Conservation (phyloP, 2,797 vertebrate genomes). For the Melanotaenia nigrans region DNA sequence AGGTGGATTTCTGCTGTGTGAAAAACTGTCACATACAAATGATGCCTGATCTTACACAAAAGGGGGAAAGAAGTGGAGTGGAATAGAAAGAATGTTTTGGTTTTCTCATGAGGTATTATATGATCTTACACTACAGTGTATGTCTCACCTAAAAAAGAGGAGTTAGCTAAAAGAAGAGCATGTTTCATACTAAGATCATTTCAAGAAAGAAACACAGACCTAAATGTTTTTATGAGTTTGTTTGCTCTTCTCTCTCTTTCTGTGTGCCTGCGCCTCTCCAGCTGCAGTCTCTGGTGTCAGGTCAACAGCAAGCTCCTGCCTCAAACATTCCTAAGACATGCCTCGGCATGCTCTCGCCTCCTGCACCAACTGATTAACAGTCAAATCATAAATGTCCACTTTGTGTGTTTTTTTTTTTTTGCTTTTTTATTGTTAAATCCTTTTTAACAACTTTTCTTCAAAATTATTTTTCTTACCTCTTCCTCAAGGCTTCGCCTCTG, state of each 20-base stretch:
- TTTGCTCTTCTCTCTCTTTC: constrained; percentile 17
- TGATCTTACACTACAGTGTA: background rate
- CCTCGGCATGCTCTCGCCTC: constrained; percentile 50
- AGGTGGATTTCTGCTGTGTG: constrained; percentile 34
- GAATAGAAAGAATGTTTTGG: constrained; percentile 19
- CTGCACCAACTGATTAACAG: constrained; percentile 27
- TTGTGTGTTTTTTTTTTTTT: constrained; percentile 2
- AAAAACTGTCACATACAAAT: constrained; percentile 36
- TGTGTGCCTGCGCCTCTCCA: constrained; percentile 38
- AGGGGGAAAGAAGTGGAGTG: constrained; percentile 17
- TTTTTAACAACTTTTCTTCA: constrained; percentile 10
- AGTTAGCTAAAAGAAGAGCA: background rate
- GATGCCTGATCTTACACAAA: constrained; percentile 43
- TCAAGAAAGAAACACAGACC: background rate
- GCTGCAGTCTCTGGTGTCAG: constrained; percentile 67
- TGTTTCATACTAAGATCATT: constrained; percentile 12
- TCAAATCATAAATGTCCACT: constrained; percentile 17
- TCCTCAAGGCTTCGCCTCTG: background rate
- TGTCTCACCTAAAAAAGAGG: background rate
- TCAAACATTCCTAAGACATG: constrained; percentile 71
- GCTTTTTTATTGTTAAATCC: constrained; percentile 21
- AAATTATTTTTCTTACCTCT: background rate
- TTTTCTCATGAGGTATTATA: constrained; percentile 27
- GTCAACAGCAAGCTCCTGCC: constrained; percentile 60
- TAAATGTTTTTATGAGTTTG: constrained; percentile 9